phyloP scores from a whole-genome alignment of 2,113 vertebrate genomes.

The Rhinopomastus cyanomelas region DNA sequence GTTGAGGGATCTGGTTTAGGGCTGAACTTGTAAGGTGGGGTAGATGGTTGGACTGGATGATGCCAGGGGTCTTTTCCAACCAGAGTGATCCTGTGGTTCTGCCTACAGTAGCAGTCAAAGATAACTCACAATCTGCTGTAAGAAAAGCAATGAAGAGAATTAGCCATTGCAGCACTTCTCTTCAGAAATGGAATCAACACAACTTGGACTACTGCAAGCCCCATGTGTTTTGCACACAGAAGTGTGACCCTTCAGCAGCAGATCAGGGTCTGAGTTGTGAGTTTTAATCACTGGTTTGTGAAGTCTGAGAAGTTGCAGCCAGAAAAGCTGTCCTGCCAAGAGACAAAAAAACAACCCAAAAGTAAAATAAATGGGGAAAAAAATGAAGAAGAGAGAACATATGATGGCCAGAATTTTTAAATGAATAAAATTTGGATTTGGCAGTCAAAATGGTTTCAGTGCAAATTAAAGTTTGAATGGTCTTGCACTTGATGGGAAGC shows the following conservation, averaged over 20 bases:
- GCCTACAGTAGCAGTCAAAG: neutral
- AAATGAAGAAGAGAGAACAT: neutral
- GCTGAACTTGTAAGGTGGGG: no score
- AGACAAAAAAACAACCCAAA: neutral
- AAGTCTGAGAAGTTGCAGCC: neutral
- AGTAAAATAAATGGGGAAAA: fast-evolving
- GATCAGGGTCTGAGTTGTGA: neutral
- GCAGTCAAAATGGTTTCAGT: neutral
- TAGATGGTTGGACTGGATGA: no score
- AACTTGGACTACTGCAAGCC: no score
- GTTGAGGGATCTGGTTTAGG: no score
- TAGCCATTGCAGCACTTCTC: neutral
- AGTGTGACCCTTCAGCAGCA: neutral
- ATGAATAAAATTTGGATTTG: neutral
- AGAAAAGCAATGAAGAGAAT: neutral
- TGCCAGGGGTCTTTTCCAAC: no score
- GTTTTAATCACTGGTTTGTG: neutral
- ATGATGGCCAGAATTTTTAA: neutral
- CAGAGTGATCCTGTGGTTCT: no score
- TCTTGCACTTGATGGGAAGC: neutral
- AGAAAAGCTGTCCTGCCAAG: neutral
- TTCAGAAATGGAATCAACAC: no score
- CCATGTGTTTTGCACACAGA: no score
- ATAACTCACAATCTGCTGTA: neutral
- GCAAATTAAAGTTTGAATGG: neutral